Percentiles rank a stretch among this genome's conserved stretches.
phyloP scores from a whole-genome alignment of 2,797 vertebrate genomes.

The Parambassis ranga region DNA sequence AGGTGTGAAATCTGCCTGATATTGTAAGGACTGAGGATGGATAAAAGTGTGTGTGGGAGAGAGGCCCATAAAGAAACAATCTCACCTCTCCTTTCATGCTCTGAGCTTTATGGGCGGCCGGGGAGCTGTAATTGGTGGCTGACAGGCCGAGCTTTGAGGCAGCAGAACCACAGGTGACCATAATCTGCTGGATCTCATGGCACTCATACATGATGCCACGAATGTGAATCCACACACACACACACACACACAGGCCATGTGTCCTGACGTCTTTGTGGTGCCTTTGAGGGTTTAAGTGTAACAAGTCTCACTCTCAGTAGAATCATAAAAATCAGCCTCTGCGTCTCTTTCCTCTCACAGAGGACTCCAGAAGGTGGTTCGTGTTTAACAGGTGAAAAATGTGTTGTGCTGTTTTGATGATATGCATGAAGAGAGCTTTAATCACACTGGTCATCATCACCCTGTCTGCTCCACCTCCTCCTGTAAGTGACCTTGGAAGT shows the following conservation, averaged over 20 bases:
- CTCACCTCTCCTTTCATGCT: conserved; percentile 40
- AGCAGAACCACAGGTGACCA: conserved; percentile 38
- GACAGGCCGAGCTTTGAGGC: conserved; percentile 29
- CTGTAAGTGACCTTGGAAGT: background rate
- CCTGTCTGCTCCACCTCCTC: background rate
- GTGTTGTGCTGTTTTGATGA: background rate
- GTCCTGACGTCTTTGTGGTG: conserved; percentile 36
- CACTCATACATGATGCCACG: conserved; percentile 1
- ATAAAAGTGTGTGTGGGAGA: conserved; percentile 18
- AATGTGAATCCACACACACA: background rate
- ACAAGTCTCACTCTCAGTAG: conserved; percentile 48
- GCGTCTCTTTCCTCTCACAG: background rate
- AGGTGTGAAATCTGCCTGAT: conserved; percentile 56
- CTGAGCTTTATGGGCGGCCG: conserved; percentile 47
- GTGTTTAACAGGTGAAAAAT: too few species aligned
- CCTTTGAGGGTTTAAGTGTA: conserved; percentile 42
- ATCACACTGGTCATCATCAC: background rate
- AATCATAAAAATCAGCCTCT: conserved; percentile 18
- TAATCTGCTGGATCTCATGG: conserved; percentile 43
- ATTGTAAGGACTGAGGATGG: conserved; percentile 35
- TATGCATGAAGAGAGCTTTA: background rate
- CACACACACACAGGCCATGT: conserved; percentile 8
- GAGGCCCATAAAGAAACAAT: conserved; percentile 40
- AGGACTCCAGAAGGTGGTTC: background rate
- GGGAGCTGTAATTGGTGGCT: conserved; percentile 52